Evolutionary conservation across 2,797 vertebrate species (phyloP), one percentile per base, ranked within the genome.

Genomic region (Parauchenoglanis punctatus): DNA sequence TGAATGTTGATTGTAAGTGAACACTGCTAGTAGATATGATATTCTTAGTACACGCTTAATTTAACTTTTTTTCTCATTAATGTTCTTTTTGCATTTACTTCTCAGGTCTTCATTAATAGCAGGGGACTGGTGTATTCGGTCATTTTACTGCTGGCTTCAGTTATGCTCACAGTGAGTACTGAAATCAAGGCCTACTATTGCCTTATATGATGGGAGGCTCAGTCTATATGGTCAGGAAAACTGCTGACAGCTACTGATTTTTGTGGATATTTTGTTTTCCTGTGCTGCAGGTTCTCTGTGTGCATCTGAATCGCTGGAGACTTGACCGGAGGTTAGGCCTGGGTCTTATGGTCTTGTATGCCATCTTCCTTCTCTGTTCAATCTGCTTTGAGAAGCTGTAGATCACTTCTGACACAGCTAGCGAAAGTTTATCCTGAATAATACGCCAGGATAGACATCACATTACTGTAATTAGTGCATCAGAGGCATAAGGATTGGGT

Each of bases 121-220:
- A 96, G 90, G 89, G 96, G 96, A 12, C 92, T 97, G 92, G 92
- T 97, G 81, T 97, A 96, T 91, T 96, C 96, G 0, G 95, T 96
- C 85, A 93, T 96, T 76, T 94, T 97, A 88, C 95, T 97, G 61
- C 86, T 97, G 88, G 96, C 96, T 44, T 97, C 96, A 0, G 96
- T 97, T 90, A 92, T 89, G 7, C 94, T 97, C 12, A 96, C 96
- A 84, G 96, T 97, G 89, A 96, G 96, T 94, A 91, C 31, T 49
- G 25, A 58, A n/a, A 75, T 20, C 40, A 73, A 40, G 7, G 44
- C 17, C 4, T 8, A 15, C 11, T 61, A 17, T 81, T 25, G 7
- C 56, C 56, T 59, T 80, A 15, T 49, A 40, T 40, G 67, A 70
- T 18, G 17, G 17, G 35, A 68, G 35, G 31, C 18, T 70, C 17